Conservation (phyloP, 2,797 vertebrate species). For the Protonibea diacanthus region DNA sequence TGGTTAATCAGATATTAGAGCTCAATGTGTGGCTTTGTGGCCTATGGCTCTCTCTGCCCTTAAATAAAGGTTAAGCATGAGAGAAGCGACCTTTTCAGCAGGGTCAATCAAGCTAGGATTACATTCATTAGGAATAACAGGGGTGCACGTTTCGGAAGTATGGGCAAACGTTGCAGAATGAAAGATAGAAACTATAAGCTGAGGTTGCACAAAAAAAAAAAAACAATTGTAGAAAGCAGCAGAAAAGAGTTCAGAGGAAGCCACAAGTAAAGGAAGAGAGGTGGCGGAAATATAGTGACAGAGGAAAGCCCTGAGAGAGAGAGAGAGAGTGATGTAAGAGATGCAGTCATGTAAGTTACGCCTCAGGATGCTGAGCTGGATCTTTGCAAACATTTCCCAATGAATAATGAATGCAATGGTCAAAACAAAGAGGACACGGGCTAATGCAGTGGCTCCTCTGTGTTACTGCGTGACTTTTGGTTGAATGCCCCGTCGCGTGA, state of each 20-base stretch:
- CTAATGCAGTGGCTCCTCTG: conserved; percentile 57
- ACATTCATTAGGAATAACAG: conserved; percentile 55
- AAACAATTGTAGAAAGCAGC: neutral
- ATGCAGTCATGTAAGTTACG: conserved; percentile 58
- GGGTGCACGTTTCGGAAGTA: conserved; percentile 11
- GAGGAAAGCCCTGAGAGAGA: conserved; percentile 40
- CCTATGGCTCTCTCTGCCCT: conserved; percentile 53
- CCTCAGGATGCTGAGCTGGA: conserved; percentile 67
- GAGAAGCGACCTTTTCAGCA: conserved; percentile 70
- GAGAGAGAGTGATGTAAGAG: conserved; percentile 50
- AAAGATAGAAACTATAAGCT: conserved; percentile 15
- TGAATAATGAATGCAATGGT: conserved; percentile 79
- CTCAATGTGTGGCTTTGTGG: conserved; percentile 25
- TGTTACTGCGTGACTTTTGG: conserved; percentile 45
- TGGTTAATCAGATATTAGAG: conserved; percentile 65
- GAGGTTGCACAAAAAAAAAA: conserved; percentile 1
- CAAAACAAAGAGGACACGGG: conserved; percentile 58
- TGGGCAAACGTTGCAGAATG: neutral
- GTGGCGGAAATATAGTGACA: conserved; percentile 20
- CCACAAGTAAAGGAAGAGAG: conserved; percentile 46
- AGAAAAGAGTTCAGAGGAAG: conserved; percentile 17
- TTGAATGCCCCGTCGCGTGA: conserved; percentile 10
- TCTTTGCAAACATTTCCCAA: conserved; percentile 66
- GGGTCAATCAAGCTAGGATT: conserved; percentile 68
- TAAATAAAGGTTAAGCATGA: conserved; percentile 74